These are phyloP conservation scores for Erebia palarica DNA, from an alignment of 2,888 invertebrate species.

Conservation along the genomic window DNA sequence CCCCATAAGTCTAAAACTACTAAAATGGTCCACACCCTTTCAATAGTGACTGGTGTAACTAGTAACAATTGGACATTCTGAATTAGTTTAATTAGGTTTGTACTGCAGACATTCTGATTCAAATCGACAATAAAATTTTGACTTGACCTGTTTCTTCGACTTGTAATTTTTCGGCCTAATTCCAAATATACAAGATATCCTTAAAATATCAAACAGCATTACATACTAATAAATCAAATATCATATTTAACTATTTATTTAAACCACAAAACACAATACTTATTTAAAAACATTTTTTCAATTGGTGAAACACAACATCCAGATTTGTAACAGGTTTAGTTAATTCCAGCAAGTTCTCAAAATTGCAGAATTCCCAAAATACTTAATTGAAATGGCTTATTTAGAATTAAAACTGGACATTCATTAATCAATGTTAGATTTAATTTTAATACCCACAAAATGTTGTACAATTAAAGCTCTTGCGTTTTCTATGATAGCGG, in stretches of 20 bases:
- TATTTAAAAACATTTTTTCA: neutral
- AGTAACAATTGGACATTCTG: too few species aligned
- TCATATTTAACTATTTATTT: neutral
- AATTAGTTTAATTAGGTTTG: too few species aligned
- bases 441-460: neutral
- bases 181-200: neutral
- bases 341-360: neutral
- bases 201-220: too few species aligned
- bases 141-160: neutral
- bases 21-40: too few species aligned
- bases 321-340: slow-evolving; percentile 1
- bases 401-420: slow-evolving; percentile 23
- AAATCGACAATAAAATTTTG: neutral
- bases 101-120: too few species aligned
- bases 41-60: too few species aligned
- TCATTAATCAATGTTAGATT: neutral
- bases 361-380: slow-evolving; percentile 30
- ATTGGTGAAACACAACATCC: neutral
- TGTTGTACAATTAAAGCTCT: neutral
- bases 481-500: too few species aligned
- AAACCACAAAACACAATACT: slow-evolving; percentile 3
- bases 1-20: too few species aligned
- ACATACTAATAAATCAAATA: too few species aligned
- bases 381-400: neutral
- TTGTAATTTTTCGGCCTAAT: slow-evolving; percentile 1